These are phyloP conservation scores for Homalodisca vitripennis DNA, from an alignment of 1,140 invertebrate genomes.

Conservation along the genomic window DNA sequence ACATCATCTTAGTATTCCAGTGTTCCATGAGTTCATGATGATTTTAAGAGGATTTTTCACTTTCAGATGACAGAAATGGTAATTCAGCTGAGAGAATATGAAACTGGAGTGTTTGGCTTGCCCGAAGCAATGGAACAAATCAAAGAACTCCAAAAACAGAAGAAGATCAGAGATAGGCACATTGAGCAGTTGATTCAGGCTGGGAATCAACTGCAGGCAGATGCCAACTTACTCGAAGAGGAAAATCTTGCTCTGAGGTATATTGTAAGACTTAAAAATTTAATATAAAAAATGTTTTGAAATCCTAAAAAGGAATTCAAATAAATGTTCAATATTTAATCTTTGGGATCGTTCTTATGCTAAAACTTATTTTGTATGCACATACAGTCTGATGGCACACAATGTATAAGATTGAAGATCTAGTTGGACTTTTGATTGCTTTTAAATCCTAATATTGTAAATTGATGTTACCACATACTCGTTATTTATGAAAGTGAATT, in stretches of 20 bases:
- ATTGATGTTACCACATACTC: too few relatives aligned
- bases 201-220: conserved; percentile 62
- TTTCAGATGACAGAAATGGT: conserved; percentile 53
- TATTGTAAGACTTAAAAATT: neutral
- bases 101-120: conserved; percentile 63
- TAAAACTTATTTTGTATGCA: too few relatives aligned
- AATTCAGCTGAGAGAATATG: conserved; percentile 58
- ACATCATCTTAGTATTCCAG: neutral
- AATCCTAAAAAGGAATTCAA: too few relatives aligned
- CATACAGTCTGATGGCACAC: too few relatives aligned
- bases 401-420: too few relatives aligned
- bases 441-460: too few relatives aligned
- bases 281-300: neutral
- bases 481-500: too few relatives aligned
- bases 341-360: too few relatives aligned
- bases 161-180: conserved; percentile 59
- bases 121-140: conserved; percentile 62
- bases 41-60: too few relatives aligned
- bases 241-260: conserved; percentile 41
- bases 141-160: conserved; percentile 59
- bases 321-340: too few relatives aligned
- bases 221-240: conserved; percentile 50
- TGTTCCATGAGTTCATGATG: neutral
- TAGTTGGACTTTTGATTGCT: too few relatives aligned
- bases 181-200: conserved; percentile 62